Evolutionary conservation across 2,888 invertebrate genomes (phyloP), one percentile per base, ranked within the genome.

Genomic region (Cephalotes varians): DNA sequence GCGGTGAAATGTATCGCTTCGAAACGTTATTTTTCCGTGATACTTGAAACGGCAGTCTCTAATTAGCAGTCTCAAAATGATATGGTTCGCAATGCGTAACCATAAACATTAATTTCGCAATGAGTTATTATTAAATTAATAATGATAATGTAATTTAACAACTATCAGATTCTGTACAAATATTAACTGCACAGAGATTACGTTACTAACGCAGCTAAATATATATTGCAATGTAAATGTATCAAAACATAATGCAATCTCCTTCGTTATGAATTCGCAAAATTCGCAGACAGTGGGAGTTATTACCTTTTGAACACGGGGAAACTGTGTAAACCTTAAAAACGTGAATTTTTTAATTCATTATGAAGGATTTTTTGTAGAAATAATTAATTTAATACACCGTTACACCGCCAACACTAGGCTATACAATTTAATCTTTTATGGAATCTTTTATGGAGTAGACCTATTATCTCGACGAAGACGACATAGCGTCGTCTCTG

Each of bases 91-190:
- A 15, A 40, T 5, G 2, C n/a, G 10, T n/a, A 31, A 18, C 6
- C 18, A 15, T 12, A 37, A 64, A 51, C n/a, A 31, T 56, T 31
- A 56, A 67, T 34, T 1, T 12, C 18, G 31, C 21, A 4, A 65
- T 9, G 65, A 69, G 31, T 37, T 31, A 44, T 65, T 21, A 54
- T 31, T 10, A 25, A 40, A 31, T 56, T 69, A 77, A 54, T 67
- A 44, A 56, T 28, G 25, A 15, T 6, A 21, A 15, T 15, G 31
- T 21, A 21, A 21, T 77, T 67, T 56, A 44, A 56, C n/a, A 47
- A 37, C 25, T 51, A 65, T 76, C 37, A 21, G 31, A 28, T 67
- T 67, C 54, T 40, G 1, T 18, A 67, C 54, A 44, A 54, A 71
- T 69, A 31, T 37, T 18, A 37, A 64, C 49, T 37, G 18, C 25